These are phyloP conservation scores for Rhabdomys dilectus DNA, from an alignment of 2,113 vertebrate genomes.

Conservation along the genomic window DNA sequence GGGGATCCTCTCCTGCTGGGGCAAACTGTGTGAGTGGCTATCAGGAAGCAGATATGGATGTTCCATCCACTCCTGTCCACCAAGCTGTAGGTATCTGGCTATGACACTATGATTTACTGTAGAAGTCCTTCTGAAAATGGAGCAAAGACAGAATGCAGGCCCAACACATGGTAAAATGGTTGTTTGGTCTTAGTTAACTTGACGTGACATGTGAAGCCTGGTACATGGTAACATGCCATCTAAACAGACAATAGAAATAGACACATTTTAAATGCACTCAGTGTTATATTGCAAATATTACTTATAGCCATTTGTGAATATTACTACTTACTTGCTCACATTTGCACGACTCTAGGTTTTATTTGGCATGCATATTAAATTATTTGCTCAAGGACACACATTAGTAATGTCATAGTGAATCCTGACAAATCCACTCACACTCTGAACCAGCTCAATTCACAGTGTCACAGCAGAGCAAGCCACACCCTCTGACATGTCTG, in stretches of 20 bases:
- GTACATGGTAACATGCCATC: neutral
- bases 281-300: neutral
- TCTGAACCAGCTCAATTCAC: neutral
- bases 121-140: neutral
- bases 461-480: neutral
- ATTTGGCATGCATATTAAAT: slow-evolving; percentile 9
- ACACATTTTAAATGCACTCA: neutral
- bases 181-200: slow-evolving; percentile 1
- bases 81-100: neutral
- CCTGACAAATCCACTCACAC: neutral
- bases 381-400: neutral
- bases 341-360: neutral
- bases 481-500: neutral
- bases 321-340: neutral
- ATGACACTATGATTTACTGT: neutral
- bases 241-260: neutral
- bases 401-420: neutral
- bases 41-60: neutral
- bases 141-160: neutral
- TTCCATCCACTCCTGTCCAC: neutral
- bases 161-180: neutral
- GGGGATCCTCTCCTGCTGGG: neutral
- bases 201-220: neutral
- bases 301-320: neutral
- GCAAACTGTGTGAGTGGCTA: neutral